These are phyloP conservation scores for Acanthopagrus latus DNA, from an alignment of 2,797 vertebrate genomes.

Conservation along the genomic window DNA sequence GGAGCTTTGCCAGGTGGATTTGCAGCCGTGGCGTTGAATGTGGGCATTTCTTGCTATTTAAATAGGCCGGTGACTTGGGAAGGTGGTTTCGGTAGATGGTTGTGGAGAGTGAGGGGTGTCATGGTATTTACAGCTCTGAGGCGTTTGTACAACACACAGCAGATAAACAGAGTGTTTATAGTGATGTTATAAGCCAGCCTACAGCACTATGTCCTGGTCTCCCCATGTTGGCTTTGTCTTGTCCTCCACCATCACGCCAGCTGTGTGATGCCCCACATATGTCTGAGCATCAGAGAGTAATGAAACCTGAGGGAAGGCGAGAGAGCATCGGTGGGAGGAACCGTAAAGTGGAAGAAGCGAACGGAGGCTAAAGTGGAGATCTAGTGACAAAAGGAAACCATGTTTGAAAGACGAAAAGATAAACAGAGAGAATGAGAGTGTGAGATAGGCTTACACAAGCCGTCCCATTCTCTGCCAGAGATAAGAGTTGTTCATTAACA, in stretches of 20 bases:
- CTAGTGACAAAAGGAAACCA: conserved; percentile 29
- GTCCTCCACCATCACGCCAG: conserved; percentile 39
- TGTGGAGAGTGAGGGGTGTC: no score
- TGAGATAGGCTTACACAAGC: conserved; percentile 42
- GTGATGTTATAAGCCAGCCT: not conserved
- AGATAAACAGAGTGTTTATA: conserved; percentile 9
- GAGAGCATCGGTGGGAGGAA: not conserved
- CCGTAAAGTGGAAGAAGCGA: conserved; percentile 14
- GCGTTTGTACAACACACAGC: not conserved
- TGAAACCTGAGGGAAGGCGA: conserved; percentile 19
- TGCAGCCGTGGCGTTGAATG: no score
- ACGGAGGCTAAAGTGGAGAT: conserved; percentile 24
- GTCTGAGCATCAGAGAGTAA: conserved; percentile 47
- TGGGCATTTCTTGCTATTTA: no score
- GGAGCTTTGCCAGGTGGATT: no score
- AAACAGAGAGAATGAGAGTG: conserved; percentile 29
- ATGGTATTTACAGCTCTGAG: not conserved
- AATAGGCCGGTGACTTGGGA: no score
- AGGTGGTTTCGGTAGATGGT: no score
- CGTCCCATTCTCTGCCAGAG: conserved; percentile 42
- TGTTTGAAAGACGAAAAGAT: conserved; percentile 49
- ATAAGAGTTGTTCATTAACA: conserved; percentile 63
- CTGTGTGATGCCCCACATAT: conserved; percentile 42
- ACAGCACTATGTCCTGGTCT: conserved; percentile 12
- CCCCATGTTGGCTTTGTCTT: conserved; percentile 6